A percentile compares a stretch with the other conserved stretches of the same genome.
These are phyloP conservation scores for Anas platyrhynchos DNA, from an alignment of 2,113 vertebrate genomes.

Conservation along the genomic window DNA sequence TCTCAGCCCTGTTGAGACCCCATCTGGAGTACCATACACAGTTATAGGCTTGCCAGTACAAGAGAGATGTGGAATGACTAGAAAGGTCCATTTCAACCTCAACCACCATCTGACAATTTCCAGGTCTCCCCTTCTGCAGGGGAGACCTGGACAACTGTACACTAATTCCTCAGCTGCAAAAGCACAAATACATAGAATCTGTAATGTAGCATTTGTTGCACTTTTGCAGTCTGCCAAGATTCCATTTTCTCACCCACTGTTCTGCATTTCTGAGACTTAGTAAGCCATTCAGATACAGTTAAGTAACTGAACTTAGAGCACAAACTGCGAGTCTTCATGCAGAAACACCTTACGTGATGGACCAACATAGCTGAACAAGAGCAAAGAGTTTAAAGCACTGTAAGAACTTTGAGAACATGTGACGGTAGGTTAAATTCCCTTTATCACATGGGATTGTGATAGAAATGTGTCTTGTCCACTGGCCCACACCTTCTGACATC, in stretches of 20 bases:
- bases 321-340: neutral
- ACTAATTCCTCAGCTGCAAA: neutral
- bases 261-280: neutral
- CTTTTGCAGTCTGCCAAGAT: neutral
- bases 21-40: too few relatives aligned
- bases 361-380: neutral
- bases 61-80: too few relatives aligned
- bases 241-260: neutral
- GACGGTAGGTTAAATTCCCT: neutral
- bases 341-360: neutral
- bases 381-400: neutral
- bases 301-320: neutral
- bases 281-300: neutral
- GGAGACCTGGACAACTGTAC: neutral
- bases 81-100: too few relatives aligned
- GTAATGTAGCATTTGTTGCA: neutral
- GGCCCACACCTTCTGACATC: neutral
- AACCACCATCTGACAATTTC: neutral
- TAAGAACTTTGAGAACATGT: neutral
- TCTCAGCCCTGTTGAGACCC: too few relatives aligned
- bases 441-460: accelerated
- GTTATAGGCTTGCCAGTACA: too few relatives aligned
- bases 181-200: neutral
- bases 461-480: neutral
- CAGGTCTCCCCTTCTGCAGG: neutral